Evolutionary conservation across 2,888 invertebrate species (phyloP).

Genomic region (Fragum whitleyi): DNA sequence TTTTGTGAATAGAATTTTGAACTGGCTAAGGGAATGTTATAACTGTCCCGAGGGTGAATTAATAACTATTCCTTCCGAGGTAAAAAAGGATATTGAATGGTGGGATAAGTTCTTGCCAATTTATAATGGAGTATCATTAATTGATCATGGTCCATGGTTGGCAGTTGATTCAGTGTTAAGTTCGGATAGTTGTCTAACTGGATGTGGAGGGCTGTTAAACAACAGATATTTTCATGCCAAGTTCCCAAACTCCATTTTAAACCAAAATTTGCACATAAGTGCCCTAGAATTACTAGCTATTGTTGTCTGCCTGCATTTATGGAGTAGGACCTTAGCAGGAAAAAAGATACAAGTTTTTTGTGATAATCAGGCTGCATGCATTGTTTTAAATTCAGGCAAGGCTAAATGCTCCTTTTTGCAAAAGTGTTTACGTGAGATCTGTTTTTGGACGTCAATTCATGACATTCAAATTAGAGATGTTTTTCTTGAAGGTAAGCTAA

Average conservation of each 20-base stretch:
- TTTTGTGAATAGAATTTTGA: conserved; percentile 4
- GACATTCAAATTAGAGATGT: too few relatives aligned
- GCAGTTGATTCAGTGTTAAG: neutral
- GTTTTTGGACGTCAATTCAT: too few relatives aligned
- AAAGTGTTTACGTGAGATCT: neutral
- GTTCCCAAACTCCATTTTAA: too few relatives aligned
- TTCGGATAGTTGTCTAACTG: neutral
- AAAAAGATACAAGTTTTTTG: too few relatives aligned
- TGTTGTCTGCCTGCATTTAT: neutral
- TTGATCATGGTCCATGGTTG: neutral
- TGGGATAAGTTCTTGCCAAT: conserved; percentile 1
- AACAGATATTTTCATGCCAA: neutral
- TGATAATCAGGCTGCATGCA: conserved; percentile 1
- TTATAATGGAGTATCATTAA: neutral
- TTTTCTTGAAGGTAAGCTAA: neutral
- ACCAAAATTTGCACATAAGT: neutral
- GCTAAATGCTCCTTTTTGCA: conserved; percentile 5
- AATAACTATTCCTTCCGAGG: neutral
- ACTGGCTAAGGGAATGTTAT: neutral
- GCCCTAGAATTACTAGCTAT: neutral
- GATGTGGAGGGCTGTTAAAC: neutral
- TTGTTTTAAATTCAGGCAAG: neutral
- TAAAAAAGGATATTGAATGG: neutral
- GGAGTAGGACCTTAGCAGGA: neutral
- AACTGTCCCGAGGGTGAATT: neutral